Percentiles rank a stretch among this genome's conserved stretches.
Conservation (phyloP, 2,888 invertebrate species). For the Drosophila pseudotalamancana region DNA sequence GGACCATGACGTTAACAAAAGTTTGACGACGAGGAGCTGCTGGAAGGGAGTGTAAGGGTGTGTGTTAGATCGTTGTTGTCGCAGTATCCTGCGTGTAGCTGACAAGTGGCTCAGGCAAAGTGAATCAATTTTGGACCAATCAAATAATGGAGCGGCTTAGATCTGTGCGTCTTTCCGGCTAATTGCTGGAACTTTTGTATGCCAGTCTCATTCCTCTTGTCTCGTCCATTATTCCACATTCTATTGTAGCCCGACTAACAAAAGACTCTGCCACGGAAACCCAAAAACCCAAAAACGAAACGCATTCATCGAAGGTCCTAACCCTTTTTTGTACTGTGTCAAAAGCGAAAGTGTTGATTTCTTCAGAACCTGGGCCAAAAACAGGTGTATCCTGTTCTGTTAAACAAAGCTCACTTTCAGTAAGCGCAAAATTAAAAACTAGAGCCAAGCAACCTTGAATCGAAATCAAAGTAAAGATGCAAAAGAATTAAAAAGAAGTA, state of each 20-base stretch:
- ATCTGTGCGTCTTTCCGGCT: slow-evolving; percentile 33
- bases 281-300: slow-evolving; percentile 33
- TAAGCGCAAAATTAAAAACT: slow-evolving; percentile 5
- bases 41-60: slow-evolving; percentile 22
- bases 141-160: slow-evolving; percentile 41
- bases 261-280: slow-evolving; percentile 34
- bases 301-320: slow-evolving; percentile 35
- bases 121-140: slow-evolving; percentile 57
- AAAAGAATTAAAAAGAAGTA: slow-evolving; percentile 15
- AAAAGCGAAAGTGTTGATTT: slow-evolving; percentile 79
- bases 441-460: slow-evolving; percentile 20
- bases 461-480: slow-evolving; percentile 15
- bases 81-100: slow-evolving; percentile 63
- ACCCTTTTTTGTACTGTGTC: slow-evolving; percentile 18
- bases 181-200: slow-evolving; percentile 34
- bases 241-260: slow-evolving; percentile 18
- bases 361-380: slow-evolving; percentile 48
- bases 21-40: too few species aligned
- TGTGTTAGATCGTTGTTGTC: slow-evolving; percentile 23
- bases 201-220: neutral
- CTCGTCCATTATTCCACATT: neutral
- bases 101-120: slow-evolving; percentile 59
- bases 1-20: slow-evolving; percentile 7
- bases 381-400: slow-evolving; percentile 71
- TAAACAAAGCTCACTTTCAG: slow-evolving; percentile 14